Evolutionary conservation across 2,113 vertebrate genomes (phyloP), one percentile per base, ranked within the genome.

Genomic region (Lophius piscatorius): DNA sequence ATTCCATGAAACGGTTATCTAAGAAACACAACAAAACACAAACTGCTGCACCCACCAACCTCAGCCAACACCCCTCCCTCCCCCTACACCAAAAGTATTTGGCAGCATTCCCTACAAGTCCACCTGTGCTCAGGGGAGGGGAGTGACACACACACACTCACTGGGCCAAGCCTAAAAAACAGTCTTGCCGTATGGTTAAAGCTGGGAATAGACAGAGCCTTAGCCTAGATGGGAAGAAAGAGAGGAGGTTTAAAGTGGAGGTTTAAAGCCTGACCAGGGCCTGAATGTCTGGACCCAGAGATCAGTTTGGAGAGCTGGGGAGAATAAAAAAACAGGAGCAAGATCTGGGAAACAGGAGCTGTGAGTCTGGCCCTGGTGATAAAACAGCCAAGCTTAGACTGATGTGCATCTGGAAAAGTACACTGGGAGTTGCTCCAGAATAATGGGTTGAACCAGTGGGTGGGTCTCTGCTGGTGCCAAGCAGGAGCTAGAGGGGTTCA

Each of bases 1-100:
- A 86, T 92, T 94, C 90, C 93, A 91, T 89, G 87, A 92, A 93
- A 92, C 89, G 90, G 93, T 94, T 94, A 85, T 86, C 81, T 88
- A 84, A 90, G 87, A 88, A 88, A 88, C 83, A 84, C 68, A 86
- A 88, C 83, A 93, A 92, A 93, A 84, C 83, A 90, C 92, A 76
- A 86, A 69, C 86, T 90, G 90, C 89, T 93, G 91, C 94, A 94
- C 95, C 93, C 88, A 91, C 82, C 85, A 71, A 65, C 63, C 83
- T 85, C 80, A 84, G 81, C 84, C 87, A 87, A 87, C 82, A 89
- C 86, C 91, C 92, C 94, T 95, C 95, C 95, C 96, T 96, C 94
- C 93, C 92, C 91, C 90, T 86, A 90, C 93, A 95, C 92, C 94
- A 92, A 93, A 96, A 95, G 90, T 94, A 96, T 95, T 94, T 98